Evolutionary conservation across 1,140 invertebrate species (phyloP).

Genomic region (Ostrea denselamellosa): DNA sequence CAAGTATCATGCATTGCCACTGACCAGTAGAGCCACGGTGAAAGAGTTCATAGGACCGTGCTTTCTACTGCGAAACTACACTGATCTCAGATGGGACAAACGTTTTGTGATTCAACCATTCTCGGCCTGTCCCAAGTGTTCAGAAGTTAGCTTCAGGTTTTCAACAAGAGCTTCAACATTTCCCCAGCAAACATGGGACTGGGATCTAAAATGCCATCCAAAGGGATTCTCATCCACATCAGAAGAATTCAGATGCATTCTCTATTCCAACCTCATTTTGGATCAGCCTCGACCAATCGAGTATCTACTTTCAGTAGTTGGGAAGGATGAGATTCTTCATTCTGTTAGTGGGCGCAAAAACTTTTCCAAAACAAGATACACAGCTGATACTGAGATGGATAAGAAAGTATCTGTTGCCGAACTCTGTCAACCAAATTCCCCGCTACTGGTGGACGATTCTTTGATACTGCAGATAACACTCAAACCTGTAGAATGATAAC

Average conservation of each 20-base stretch:
- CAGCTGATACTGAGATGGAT: conserved; percentile 75
- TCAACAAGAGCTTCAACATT: conserved; percentile 77
- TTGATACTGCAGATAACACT: conserved; percentile 73
- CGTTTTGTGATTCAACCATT: conserved; percentile 75
- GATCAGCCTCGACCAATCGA: conserved; percentile 79
- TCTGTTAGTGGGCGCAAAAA: conserved; percentile 78
- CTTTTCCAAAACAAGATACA: conserved; percentile 79
- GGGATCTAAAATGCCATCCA: conserved; percentile 78
- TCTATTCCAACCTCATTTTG: conserved; percentile 77
- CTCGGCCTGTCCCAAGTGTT: conserved; percentile 64
- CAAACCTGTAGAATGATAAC: conserved; percentile 69
- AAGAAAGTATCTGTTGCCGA: conserved; percentile 73
- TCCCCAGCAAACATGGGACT: conserved; percentile 78
- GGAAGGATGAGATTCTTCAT: conserved; percentile 75
- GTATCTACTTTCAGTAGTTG: conserved; percentile 78
- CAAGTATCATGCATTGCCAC: conserved; percentile 78
- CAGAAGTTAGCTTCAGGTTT: conserved; percentile 76
- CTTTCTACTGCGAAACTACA: conserved; percentile 79
- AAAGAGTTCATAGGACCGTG: conserved; percentile 75
- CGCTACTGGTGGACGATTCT: conserved; percentile 69
- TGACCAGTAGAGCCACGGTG: conserved; percentile 71
- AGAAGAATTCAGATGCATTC: conserved; percentile 75
- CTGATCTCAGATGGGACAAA: conserved; percentile 79
- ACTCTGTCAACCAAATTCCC: conserved; percentile 67
- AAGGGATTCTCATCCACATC: conserved; percentile 70